Evolutionary conservation across 2,113 vertebrate species (phyloP), one percentile per base, ranked within the genome.

Genomic region (Prolemur simus): DNA sequence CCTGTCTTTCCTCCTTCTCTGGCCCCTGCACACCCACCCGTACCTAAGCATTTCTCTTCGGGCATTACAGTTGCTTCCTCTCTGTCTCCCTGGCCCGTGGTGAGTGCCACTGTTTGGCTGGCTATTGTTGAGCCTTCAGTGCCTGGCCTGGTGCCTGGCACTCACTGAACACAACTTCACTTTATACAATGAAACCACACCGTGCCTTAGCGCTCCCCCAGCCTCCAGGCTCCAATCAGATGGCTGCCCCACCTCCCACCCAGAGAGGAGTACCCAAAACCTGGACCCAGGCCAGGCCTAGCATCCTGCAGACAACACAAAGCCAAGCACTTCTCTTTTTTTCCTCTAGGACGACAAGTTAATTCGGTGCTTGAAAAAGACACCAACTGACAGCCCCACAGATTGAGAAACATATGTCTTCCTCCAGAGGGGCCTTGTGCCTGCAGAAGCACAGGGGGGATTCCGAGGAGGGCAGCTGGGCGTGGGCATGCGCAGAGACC

Each of bases 361-460:
- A 91, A 85, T 92, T 95, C 15, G 3, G 34, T 74, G 71, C 74
- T 94, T 80, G 71, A 71, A 95, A 96, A 93, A 93, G 37, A 90
- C 3, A 39, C 60, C 84, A 83, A n/a, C 47, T 60, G 80, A 64
- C 81, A 96, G 82, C 25, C 64, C n/a, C 69, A 29, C 14, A 76
- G 58, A 63, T 10, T 73, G 83, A 93, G 78, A 54, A 91, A 71
- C 82, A 29, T 42, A 45, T 68, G 82, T 63, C 56, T 85, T 83
- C 56, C 56, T n/a, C 56, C 32, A 49, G 34, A 52, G 73, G 23
- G 25, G 39, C 34, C 39, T 8, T 17, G 29, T 5, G 5, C 37
- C 11, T 21, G 11, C 15, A 89, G 29, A 58, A 45, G 8, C 17
- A 34, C 3, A n/a, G 21, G 42, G 34, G 2, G 2, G 23, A 29